Evolutionary conservation across 1,140 invertebrate genomes (phyloP).

Genomic region (Macrosteles quadrilineatus): DNA sequence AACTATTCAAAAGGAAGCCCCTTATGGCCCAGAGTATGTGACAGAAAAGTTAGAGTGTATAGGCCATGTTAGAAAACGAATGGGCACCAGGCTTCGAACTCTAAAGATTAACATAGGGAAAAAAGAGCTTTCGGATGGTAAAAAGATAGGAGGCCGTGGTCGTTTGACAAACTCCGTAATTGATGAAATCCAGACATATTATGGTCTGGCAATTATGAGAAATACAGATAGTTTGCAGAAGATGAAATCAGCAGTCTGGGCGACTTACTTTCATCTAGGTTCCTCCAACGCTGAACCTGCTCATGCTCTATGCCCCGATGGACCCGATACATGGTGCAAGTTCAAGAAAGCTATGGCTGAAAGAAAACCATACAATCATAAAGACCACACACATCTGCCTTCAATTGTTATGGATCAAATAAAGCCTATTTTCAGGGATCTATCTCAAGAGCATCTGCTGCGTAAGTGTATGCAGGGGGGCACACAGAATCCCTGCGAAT

Average conservation of each 20-base stretch:
- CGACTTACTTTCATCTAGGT: background rate
- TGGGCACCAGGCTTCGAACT: background rate
- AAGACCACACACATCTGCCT: background rate
- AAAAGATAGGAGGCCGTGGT: background rate
- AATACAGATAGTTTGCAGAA: conserved; percentile 4
- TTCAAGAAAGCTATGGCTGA: background rate
- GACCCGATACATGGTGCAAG: conserved; percentile 18
- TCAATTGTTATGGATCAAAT: background rate
- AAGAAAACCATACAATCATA: background rate
- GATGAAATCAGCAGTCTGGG: background rate
- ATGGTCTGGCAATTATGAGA: conserved; percentile 10
- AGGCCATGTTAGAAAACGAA: background rate
- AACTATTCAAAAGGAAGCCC: background rate
- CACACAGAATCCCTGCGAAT: conserved; percentile 11
- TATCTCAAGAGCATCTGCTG: background rate
- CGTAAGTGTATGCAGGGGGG: background rate
- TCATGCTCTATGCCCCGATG: background rate
- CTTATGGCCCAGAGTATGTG: conserved; percentile 8
- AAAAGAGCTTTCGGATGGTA: conserved; percentile 10
- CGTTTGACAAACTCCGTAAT: background rate
- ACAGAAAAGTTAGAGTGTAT: too few species aligned
- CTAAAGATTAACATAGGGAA: background rate
- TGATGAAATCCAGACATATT: too few species aligned
- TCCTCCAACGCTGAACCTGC: too few species aligned
- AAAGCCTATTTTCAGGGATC: background rate